phyloP scores from a whole-genome alignment of 1,140 invertebrate species.

The Megathymus violae region DNA sequence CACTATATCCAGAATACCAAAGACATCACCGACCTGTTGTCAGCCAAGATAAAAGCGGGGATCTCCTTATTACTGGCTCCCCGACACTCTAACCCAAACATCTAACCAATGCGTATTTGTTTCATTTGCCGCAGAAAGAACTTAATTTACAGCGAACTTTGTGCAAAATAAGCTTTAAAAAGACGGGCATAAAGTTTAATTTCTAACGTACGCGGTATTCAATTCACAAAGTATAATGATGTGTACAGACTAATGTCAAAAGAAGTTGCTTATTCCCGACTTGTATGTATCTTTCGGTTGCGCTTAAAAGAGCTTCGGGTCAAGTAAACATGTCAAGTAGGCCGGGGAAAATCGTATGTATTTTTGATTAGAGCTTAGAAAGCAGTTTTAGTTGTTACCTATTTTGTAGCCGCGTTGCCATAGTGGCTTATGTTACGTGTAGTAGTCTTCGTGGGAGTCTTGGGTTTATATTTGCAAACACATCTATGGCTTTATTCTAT shows the following conservation, averaged over 20 bases:
- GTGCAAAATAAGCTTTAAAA: constrained; percentile 19
- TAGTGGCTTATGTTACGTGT: too few species aligned
- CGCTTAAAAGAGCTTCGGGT: constrained; percentile 29
- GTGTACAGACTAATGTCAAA: constrained; percentile 21
- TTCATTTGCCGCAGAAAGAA: background rate
- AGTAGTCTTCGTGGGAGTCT: too few species aligned
- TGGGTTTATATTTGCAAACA: too few species aligned
- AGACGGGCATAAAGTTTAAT: constrained; percentile 5
- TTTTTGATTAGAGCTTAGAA: background rate
- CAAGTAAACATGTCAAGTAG: constrained; percentile 33
- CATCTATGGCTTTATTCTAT: too few species aligned
- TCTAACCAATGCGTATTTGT: background rate
- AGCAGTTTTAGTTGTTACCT: background rate
- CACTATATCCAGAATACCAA: too few species aligned
- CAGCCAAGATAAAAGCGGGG: too few species aligned
- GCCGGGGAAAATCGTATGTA: background rate
- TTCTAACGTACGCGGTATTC: background rate
- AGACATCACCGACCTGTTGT: too few species aligned
- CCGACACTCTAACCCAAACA: too few species aligned
- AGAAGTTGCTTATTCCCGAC: constrained; percentile 18
- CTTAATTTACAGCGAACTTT: background rate
- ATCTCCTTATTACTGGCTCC: too few species aligned
- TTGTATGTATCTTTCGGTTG: constrained; percentile 20
- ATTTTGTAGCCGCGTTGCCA: too few species aligned
- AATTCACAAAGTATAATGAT: constrained; percentile 27